A percentile compares a stretch with the other conserved stretches of the same genome.
phyloP scores from a whole-genome alignment of 1,140 invertebrate genomes.

The Drosophila hydei region DNA sequence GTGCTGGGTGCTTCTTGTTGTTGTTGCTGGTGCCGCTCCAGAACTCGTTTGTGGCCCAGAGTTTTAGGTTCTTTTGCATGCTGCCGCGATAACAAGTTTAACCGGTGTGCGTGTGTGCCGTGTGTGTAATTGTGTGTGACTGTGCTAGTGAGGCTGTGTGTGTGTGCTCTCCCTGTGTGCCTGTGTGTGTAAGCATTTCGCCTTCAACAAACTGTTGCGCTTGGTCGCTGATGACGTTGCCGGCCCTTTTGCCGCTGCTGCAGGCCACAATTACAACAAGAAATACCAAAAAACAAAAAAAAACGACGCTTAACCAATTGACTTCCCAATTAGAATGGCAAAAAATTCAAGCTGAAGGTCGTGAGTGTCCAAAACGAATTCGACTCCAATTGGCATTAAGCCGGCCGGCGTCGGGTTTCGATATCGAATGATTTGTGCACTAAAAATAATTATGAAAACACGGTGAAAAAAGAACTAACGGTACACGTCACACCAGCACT shows the following conservation, averaged over 20 bases:
- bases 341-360: conserved; percentile 56
- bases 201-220: conserved; percentile 79
- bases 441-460: conserved; percentile 35
- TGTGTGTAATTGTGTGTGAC: conserved; percentile 45
- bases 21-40: conserved; percentile 58
- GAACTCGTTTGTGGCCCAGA: conserved; percentile 74
- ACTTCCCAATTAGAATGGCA: conserved; percentile 69
- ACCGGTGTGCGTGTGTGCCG: conserved; percentile 76
- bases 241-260: conserved; percentile 46
- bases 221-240: conserved; percentile 50
- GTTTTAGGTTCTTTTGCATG: conserved; percentile 73
- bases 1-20: conserved; percentile 38
- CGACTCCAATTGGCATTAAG: conserved; percentile 13
- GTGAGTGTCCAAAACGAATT: conserved; percentile 40
- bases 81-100: conserved; percentile 79
- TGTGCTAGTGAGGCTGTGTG: conserved; percentile 25
- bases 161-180: conserved; percentile 29
- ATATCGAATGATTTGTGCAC: conserved; percentile 17
- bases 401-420: conserved; percentile 57
- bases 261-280: conserved; percentile 49
- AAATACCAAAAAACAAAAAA: conserved; percentile 1
- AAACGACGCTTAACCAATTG: conserved; percentile 45
- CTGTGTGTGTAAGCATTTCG: conserved; percentile 52
- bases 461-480: conserved; percentile 24
- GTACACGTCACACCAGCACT: conserved; percentile 28